Evolutionary conservation across 2,888 invertebrate genomes (phyloP).

Genomic region (Chrysotoxum bicinctum): DNA sequence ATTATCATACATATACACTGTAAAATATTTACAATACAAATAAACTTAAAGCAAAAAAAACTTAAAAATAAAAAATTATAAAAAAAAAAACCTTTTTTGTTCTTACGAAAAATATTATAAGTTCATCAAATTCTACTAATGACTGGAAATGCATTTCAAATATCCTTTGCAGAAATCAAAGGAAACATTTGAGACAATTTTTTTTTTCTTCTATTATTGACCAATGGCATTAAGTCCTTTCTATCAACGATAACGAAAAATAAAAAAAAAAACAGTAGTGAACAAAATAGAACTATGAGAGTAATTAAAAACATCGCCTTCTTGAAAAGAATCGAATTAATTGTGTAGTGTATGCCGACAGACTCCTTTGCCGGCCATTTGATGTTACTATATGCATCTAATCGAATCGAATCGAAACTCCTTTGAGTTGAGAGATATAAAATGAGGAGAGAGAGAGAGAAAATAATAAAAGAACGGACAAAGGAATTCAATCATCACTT

Average conservation of each 20-base stretch:
- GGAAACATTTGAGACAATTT: not conserved
- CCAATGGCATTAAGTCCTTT: conserved; percentile 31
- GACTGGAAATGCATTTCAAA: conserved; percentile 47
- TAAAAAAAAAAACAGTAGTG: conserved; percentile 5
- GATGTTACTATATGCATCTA: conserved; percentile 33
- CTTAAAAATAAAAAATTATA: conserved; percentile 17
- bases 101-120: conserved; percentile 21
- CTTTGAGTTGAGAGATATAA: conserved; percentile 52
- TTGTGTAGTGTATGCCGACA: conserved; percentile 30
- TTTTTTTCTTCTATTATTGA: not conserved
- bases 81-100: conserved; percentile 24
- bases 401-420: conserved; percentile 61
- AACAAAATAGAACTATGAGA: conserved; percentile 26
- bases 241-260: not conserved
- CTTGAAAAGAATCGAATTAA: conserved; percentile 57
- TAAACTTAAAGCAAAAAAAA: conserved; percentile 20
- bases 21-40: conserved; percentile 53
- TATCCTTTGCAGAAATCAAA: conserved; percentile 15
- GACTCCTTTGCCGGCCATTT: conserved; percentile 49
- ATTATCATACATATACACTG: not conserved
- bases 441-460: not conserved
- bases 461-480: conserved; percentile 16
- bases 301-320: conserved; percentile 58
- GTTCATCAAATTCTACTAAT: conserved; percentile 46
- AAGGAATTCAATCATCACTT: conserved; percentile 67